These are phyloP conservation scores for Eupithecia subfuscata DNA, from an alignment of 2,888 invertebrate species.

Conservation along the genomic window DNA sequence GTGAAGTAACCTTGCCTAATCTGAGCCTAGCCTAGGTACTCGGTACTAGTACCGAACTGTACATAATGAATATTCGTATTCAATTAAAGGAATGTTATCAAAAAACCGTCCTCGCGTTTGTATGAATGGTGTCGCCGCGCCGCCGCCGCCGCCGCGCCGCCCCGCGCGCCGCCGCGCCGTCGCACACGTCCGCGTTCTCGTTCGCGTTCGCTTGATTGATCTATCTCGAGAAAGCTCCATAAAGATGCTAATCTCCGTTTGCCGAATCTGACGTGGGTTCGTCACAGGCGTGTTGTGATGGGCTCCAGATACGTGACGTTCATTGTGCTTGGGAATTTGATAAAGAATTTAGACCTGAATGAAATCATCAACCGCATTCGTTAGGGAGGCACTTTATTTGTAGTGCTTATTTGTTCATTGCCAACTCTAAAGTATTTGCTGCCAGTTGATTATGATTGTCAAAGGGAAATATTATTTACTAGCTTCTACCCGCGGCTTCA, in stretches of 20 bases:
- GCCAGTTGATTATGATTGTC: not conserved
- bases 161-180: no score
- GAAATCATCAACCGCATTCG: not conserved
- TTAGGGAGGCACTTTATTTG: not conserved
- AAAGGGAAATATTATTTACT: not conserved
- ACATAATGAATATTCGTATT: no score
- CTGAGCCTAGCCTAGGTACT: no score
- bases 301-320: slow-evolving; percentile 6
- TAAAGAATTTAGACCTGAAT: not conserved
- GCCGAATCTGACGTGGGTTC: slow-evolving; percentile 28
- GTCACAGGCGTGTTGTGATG: slow-evolving; percentile 11
- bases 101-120: slow-evolving; percentile 53
- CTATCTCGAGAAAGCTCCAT: slow-evolving; percentile 20
- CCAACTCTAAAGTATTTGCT: no score
- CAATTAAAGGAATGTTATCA: slow-evolving; percentile 31
- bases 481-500: no score
- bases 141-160: no score
- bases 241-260: slow-evolving; percentile 27
- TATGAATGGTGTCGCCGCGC: slow-evolving; percentile 24
- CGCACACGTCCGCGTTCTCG: not conserved
- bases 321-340: not conserved
- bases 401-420: not conserved
- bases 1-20: no score
- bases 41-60: no score
- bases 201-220: slow-evolving; percentile 26